Evolutionary conservation across 2,797 vertebrate species (phyloP).

Genomic region (Basileuterus tristriatus): DNA sequence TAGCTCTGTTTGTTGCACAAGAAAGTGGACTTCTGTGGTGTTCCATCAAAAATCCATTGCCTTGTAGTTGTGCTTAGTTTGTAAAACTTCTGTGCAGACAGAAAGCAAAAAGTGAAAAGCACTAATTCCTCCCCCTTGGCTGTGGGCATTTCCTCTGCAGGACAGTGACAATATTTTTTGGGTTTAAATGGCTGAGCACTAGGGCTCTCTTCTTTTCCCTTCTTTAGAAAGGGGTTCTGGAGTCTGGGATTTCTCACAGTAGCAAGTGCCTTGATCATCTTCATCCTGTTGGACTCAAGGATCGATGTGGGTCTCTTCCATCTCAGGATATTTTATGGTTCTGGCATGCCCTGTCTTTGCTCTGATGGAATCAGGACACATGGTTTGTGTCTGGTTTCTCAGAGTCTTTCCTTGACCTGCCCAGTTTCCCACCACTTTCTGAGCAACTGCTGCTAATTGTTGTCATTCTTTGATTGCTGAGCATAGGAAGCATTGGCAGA

Average conservation of each 20-base stretch:
- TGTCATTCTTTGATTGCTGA: background rate
- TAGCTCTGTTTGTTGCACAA: background rate
- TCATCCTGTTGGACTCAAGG: background rate
- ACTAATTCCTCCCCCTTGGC: background rate
- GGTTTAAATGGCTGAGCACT: background rate
- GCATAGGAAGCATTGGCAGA: background rate
- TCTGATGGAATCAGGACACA: background rate
- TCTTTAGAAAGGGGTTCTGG: background rate
- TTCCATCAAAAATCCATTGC: background rate
- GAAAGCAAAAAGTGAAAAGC: background rate
- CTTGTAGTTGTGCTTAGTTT: background rate
- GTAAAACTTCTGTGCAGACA: background rate
- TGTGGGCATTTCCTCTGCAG: background rate
- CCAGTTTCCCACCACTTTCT: background rate
- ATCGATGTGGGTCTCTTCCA: background rate
- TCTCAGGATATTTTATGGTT: background rate
- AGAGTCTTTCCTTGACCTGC: background rate
- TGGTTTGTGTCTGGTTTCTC: background rate
- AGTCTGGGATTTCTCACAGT: background rate
- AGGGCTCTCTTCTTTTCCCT: background rate
- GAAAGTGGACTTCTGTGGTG: background rate
- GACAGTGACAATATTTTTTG: background rate
- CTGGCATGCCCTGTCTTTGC: background rate
- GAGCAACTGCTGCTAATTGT: background rate
- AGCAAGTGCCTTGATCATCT: background rate